A percentile compares a stretch with the other conserved stretches of the same genome.
phyloP scores from a whole-genome alignment of 1,140 invertebrate genomes.

The Magallana gigas region DNA sequence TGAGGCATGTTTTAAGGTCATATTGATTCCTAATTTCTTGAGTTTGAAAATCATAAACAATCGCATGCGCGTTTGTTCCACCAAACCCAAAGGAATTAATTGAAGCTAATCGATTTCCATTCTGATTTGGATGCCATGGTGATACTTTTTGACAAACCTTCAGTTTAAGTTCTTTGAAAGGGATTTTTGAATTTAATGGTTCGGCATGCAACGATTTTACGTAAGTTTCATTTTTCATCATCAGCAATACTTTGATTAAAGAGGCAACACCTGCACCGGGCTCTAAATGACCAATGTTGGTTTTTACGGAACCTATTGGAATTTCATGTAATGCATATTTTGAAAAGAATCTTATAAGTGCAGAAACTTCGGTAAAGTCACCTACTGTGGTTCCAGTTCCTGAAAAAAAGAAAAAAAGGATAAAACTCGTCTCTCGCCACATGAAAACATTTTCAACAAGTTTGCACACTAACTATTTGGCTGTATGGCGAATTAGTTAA shows the following conservation, averaged over 20 bases:
- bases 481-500: no score
- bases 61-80: slow-evolving; percentile 65
- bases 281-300: slow-evolving; percentile 82
- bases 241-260: slow-evolving; percentile 85
- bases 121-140: slow-evolving; percentile 17
- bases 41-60: slow-evolving; percentile 29
- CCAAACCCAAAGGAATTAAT: slow-evolving; percentile 68
- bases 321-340: neutral
- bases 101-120: slow-evolving; percentile 49
- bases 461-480: no score
- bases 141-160: slow-evolving; percentile 41
- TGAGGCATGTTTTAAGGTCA: neutral
- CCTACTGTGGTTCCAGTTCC: slow-evolving; percentile 65
- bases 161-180: slow-evolving; percentile 53
- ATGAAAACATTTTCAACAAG: no score
- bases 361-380: slow-evolving; percentile 61
- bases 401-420: neutral
- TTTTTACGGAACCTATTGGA: slow-evolving; percentile 64
- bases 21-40: neutral
- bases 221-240: slow-evolving; percentile 61
- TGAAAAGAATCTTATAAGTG: slow-evolving; percentile 49
- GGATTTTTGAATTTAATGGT: slow-evolving; percentile 53
- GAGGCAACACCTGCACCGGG: slow-evolving; percentile 95
- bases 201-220: slow-evolving; percentile 60
- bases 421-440: no score